Percentiles rank a stretch among this genome's conserved stretches.
Conservation (phyloP, 2,888 invertebrate genomes). For the Pandemis heparana region DNA sequence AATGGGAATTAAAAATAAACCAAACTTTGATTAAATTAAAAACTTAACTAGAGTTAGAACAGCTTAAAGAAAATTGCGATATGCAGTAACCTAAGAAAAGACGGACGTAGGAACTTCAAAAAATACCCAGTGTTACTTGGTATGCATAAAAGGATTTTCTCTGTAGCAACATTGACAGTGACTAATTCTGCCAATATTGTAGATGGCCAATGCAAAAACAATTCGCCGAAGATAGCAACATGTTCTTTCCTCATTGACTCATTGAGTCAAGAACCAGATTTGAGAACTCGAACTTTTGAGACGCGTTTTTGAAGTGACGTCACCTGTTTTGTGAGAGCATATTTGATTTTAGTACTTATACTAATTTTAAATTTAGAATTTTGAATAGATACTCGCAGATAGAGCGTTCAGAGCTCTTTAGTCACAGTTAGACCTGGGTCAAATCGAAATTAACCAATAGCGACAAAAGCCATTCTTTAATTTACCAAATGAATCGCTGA, state of each 20-base stretch:
- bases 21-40: too few species aligned
- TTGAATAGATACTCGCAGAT: too few species aligned
- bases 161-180: slow-evolving; percentile 1
- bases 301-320: slow-evolving; percentile 25
- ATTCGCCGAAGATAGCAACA: slow-evolving; percentile 18
- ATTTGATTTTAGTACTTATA: not conserved
- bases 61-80: not conserved
- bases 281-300: slow-evolving; percentile 5
- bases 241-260: slow-evolving; percentile 40
- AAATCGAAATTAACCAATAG: too few species aligned
- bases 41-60: too few species aligned
- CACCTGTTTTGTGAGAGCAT: not conserved
- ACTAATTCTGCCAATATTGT: slow-evolving; percentile 23
- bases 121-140: not conserved
- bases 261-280: slow-evolving; percentile 17
- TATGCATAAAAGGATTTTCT: not conserved
- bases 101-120: not conserved
- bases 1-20: too few species aligned
- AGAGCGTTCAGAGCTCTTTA: too few species aligned
- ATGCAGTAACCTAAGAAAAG: too few species aligned
- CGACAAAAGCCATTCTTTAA: too few species aligned
- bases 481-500: too few species aligned
- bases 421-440: too few species aligned
- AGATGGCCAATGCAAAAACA: slow-evolving; percentile 24
- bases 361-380: too few species aligned